A percentile compares a stretch with the other conserved stretches of the same genome.
These are phyloP conservation scores for Labeo rohita DNA, from an alignment of 2,113 vertebrate genomes.

Conservation along the genomic window DNA sequence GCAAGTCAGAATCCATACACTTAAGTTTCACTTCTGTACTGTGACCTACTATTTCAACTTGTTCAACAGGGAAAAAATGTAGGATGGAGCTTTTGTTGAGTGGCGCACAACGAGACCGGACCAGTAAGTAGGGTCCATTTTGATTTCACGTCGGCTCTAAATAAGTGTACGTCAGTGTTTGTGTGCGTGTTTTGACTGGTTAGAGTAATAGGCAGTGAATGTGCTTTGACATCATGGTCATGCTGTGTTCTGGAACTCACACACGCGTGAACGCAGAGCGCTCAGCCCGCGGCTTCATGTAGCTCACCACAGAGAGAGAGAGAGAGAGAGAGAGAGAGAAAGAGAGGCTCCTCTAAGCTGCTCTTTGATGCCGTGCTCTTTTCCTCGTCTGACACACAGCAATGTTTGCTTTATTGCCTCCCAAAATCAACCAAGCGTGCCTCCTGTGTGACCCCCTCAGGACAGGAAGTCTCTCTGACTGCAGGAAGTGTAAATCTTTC, in stretches of 20 bases:
- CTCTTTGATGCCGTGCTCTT: constrained; percentile 12
- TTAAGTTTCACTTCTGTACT: background rate
- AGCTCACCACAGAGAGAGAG: constrained; percentile 24
- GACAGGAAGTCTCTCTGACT: constrained; percentile 38
- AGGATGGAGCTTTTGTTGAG: background rate
- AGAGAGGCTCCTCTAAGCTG: constrained; percentile 1
- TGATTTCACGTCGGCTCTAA: background rate
- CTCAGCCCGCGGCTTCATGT: constrained; percentile 23
- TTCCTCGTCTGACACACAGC: constrained; percentile 32
- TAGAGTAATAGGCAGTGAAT: constrained; percentile 36
- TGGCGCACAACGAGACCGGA: background rate
- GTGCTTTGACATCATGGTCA: constrained; percentile 33
- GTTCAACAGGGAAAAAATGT: background rate
- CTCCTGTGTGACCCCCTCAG: constrained; percentile 31
- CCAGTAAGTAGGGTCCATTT: background rate
- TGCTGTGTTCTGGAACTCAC: constrained; percentile 22
- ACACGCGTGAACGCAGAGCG: constrained; percentile 16
- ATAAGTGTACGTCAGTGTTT: constrained; percentile 8
- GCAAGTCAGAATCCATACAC: background rate
- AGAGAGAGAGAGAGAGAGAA: constrained; percentile 18
- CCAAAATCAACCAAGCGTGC: constrained; percentile 24
- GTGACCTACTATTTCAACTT: background rate
- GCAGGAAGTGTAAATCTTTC: constrained; percentile 46
- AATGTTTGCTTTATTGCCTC: constrained; percentile 38
- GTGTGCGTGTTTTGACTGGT: constrained; percentile 33